phyloP scores from a whole-genome alignment of 2,797 vertebrate species.

The Clarias platycephalus region DNA sequence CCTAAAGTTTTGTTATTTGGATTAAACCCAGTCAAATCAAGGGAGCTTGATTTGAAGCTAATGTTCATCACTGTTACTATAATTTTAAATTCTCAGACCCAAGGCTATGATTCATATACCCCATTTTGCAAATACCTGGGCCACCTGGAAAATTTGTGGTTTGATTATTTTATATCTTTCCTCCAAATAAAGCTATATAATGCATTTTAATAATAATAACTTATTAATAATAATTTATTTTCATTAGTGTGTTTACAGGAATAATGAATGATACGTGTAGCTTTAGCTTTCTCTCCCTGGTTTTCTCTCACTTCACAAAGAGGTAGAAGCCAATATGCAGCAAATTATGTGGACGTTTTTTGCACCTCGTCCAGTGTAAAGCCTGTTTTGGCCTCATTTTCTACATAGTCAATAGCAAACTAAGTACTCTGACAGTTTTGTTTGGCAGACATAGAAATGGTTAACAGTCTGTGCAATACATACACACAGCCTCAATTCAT shows the following conservation, averaged over 20 bases:
- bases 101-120: neutral
- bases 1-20: neutral
- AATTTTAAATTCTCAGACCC: neutral
- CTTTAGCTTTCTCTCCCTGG: neutral
- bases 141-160: neutral
- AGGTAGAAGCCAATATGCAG: neutral
- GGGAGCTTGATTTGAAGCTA: neutral
- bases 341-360: slow-evolving; percentile 6
- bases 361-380: neutral
- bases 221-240: neutral
- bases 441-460: slow-evolving; percentile 3
- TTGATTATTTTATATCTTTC: neutral
- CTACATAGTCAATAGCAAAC: neutral
- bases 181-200: neutral
- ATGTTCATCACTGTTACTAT: neutral
- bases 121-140: neutral
- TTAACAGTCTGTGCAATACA: neutral
- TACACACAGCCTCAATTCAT: slow-evolving; percentile 10
- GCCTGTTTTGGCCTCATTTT: neutral
- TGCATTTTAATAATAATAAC: neutral
- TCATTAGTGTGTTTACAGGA: neutral
- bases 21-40: neutral
- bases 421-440: neutral
- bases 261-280: neutral
- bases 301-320: neutral